Evolutionary conservation across 2,113 vertebrate species (phyloP).

Genomic region (Nothocercus nigrocapillus): DNA sequence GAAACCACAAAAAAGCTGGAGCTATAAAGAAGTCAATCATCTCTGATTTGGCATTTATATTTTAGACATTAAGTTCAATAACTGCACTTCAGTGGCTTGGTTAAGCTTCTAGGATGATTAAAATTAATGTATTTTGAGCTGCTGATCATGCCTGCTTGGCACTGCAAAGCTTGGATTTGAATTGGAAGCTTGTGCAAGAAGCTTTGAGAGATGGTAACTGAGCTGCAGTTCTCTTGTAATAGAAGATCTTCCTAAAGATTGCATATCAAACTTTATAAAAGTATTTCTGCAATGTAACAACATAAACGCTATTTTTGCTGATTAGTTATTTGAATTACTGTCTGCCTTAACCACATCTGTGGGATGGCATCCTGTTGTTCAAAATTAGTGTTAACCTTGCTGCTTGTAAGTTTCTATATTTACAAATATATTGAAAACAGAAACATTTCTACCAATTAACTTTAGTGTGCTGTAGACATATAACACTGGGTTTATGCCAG

Average conservation of each 20-base stretch:
- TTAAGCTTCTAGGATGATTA: neutral
- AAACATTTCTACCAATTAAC: slow-evolving; percentile 34
- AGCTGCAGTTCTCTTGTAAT: neutral
- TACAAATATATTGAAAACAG: neutral
- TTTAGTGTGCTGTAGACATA: neutral
- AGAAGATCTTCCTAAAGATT: neutral
- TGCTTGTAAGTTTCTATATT: neutral
- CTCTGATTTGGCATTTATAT: neutral
- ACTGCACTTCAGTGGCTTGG: neutral
- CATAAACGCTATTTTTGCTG: neutral
- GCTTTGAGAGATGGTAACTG: neutral
- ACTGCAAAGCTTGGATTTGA: neutral
- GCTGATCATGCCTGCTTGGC: neutral
- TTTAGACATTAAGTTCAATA: neutral
- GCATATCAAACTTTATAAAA: accelerated
- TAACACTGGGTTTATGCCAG: slow-evolving; percentile 8
- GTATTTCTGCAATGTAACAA: neutral
- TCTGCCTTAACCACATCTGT: neutral
- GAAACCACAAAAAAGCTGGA: neutral
- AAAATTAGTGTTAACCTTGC: neutral
- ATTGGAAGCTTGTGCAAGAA: neutral
- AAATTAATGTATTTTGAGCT: neutral
- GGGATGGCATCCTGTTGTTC: neutral
- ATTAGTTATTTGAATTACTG: neutral
- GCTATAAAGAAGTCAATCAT: neutral